Conservation (phyloP, 2,888 invertebrate genomes). For the Nezara viridula region DNA sequence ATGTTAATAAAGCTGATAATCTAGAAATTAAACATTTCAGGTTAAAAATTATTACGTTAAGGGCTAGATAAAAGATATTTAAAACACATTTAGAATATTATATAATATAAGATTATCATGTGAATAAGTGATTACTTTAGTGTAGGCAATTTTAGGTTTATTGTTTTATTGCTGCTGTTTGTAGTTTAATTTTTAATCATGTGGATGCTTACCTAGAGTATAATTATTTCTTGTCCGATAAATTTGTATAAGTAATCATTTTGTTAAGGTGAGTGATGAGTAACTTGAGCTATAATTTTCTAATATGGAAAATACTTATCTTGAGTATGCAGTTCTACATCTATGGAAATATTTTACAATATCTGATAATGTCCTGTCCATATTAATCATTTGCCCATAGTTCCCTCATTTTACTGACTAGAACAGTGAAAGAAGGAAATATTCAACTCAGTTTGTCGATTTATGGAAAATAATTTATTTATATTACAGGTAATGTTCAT, state of each 20-base stretch:
- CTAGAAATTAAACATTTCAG: too few relatives aligned
- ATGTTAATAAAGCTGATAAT: too few relatives aligned
- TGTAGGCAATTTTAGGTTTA: neutral
- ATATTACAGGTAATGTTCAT: neutral
- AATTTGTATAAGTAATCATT: neutral
- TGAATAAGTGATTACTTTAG: neutral
- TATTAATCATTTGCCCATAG: neutral
- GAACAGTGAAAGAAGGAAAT: neutral
- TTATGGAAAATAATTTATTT: neutral
- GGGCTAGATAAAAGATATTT: too few relatives aligned
- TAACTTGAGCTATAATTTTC: neutral
- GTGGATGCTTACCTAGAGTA: neutral
- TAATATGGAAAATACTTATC: neutral
- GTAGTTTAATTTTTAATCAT: neutral
- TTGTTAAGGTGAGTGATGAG: neutral
- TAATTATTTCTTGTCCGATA: neutral
- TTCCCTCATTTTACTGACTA: neutral
- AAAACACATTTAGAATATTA: too few relatives aligned
- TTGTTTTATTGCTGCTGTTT: neutral
- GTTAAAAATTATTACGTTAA: too few relatives aligned
- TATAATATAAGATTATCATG: neutral
- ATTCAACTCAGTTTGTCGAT: neutral
- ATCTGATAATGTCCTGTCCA: neutral
- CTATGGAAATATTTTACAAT: neutral
- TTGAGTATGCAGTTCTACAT: neutral